phyloP scores from a whole-genome alignment of 2,113 vertebrate species.

The Campylomormyrus numenius region DNA sequence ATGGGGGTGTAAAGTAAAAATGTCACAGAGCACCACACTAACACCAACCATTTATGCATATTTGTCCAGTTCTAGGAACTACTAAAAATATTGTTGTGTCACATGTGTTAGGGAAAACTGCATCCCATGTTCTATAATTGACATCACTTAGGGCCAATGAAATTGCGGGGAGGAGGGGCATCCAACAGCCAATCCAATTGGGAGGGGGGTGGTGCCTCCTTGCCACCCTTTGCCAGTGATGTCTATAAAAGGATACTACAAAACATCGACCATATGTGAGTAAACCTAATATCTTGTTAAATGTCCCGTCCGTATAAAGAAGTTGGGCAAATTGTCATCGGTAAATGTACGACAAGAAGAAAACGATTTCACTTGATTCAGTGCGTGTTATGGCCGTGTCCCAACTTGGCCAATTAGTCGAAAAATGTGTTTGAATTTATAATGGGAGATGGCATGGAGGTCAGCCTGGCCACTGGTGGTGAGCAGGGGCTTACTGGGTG shows the following conservation, averaged over 20 bases:
- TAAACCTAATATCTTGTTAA: background rate
- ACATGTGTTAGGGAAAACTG: background rate
- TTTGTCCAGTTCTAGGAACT: background rate
- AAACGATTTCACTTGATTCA: background rate
- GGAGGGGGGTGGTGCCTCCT: background rate
- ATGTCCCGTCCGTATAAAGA: background rate
- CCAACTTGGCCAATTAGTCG: constrained; percentile 19
- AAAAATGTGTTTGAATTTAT: constrained; percentile 7
- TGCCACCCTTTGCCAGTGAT: background rate
- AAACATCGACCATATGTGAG: background rate
- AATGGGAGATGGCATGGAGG: constrained; percentile 3
- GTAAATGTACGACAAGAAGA: background rate
- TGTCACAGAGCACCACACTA: background rate
- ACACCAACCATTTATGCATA: background rate
- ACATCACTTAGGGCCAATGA: background rate
- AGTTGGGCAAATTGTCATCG: background rate
- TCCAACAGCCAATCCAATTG: background rate
- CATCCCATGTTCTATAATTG: background rate
- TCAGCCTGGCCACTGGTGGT: background rate
- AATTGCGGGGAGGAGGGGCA: background rate
- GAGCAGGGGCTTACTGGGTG: background rate
- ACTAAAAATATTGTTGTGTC: background rate
- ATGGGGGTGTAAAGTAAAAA: background rate
- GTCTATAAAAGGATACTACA: background rate
- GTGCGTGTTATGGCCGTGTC: background rate